A percentile compares a stretch with the other conserved stretches of the same genome.
Evolutionary conservation across 2,797 vertebrate species (phyloP).

Genomic region (Argya squamiceps): DNA sequence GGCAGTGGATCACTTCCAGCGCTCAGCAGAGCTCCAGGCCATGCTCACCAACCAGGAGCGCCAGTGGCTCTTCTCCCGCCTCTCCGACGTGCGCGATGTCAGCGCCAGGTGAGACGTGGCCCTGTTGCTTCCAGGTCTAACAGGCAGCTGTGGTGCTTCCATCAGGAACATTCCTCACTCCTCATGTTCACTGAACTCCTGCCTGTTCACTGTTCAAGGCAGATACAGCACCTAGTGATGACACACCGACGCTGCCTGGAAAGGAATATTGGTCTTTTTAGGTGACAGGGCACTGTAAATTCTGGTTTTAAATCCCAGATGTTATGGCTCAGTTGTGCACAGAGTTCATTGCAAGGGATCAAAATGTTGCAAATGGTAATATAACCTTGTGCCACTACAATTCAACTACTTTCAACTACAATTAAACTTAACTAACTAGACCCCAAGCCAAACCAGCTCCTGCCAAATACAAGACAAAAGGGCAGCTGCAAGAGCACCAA

Average conservation of each 20-base stretch:
- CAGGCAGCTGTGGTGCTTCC: neutral
- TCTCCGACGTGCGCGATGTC: conserved; percentile 88
- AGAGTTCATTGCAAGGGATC: neutral
- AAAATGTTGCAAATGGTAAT: neutral
- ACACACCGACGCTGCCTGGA: neutral
- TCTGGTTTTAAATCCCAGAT: neutral
- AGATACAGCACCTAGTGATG: neutral
- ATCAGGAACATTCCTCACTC: neutral
- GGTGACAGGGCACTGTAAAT: neutral
- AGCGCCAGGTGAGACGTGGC: conserved; percentile 82
- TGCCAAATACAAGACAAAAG: neutral
- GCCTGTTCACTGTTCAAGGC: rapidly evolving
- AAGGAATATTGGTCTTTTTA: neutral
- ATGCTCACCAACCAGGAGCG: conserved; percentile 87
- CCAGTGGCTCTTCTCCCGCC: conserved; percentile 95
- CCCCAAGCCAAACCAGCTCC: neutral
- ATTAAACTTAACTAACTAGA: neutral
- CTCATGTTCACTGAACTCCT: neutral
- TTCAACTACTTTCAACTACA: neutral
- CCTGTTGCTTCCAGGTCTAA: neutral
- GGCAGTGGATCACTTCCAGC: conserved; percentile 93
- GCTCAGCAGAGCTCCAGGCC: conserved; percentile 79
- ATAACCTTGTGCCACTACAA: neutral
- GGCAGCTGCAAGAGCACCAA: neutral
- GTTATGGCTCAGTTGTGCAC: neutral